Evolutionary conservation across 2,113 vertebrate species (phyloP).

Genomic region (Panurus biarmicus): DNA sequence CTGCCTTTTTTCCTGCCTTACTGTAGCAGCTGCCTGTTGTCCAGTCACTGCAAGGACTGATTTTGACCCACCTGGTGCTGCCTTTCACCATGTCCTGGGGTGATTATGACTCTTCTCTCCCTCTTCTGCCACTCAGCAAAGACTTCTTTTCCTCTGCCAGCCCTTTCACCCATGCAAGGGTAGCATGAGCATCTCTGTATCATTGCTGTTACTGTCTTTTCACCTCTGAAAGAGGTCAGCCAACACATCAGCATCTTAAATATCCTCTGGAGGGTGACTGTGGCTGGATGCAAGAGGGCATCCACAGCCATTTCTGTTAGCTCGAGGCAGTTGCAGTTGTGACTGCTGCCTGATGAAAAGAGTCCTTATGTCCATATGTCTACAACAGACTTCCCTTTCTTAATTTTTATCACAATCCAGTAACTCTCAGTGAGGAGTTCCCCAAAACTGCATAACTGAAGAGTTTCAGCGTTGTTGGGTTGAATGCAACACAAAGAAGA

Average conservation of each 20-base stretch:
- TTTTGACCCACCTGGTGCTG: neutral
- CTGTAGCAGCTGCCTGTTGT: neutral
- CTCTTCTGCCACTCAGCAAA: neutral
- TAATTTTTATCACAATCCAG: neutral
- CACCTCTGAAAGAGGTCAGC: neutral
- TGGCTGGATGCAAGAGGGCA: neutral
- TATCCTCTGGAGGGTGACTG: neutral
- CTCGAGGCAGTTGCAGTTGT: neutral
- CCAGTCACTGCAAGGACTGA: accelerated
- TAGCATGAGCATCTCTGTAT: neutral
- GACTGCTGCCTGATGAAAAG: neutral
- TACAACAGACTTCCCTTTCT: neutral
- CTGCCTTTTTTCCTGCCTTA: neutral
- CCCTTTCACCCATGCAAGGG: neutral
- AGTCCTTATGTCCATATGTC: accelerated
- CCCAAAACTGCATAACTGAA: neutral
- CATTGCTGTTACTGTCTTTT: neutral
- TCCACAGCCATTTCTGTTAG: neutral
- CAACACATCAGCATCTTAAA: neutral
- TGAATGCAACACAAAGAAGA: neutral
- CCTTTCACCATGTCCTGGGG: accelerated
- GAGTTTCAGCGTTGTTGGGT: neutral
- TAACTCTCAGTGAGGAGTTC: neutral
- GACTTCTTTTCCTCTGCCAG: neutral
- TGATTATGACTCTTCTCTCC: neutral